Conservation (phyloP, 2,113 vertebrate genomes). For the Enhydra lutris region DNA sequence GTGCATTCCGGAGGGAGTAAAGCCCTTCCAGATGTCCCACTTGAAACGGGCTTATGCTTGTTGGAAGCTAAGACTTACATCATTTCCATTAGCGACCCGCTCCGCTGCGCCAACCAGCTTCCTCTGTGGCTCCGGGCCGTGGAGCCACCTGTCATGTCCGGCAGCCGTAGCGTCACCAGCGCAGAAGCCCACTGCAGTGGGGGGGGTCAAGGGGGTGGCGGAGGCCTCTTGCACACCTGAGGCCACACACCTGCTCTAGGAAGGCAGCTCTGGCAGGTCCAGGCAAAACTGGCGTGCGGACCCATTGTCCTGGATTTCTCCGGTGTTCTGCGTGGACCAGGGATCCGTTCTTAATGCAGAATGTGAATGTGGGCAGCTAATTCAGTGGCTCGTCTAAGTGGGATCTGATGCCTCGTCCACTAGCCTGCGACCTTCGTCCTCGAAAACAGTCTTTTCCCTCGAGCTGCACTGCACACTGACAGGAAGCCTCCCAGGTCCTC, state of each 20-base stretch:
- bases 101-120: background rate
- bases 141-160: background rate
- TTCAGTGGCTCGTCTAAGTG: background rate
- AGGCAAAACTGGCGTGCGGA: too few relatives aligned
- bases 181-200: too few relatives aligned
- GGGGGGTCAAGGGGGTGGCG: too few relatives aligned
- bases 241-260: accelerated
- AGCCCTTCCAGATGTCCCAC: background rate
- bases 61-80: background rate
- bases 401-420: background rate
- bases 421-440: background rate
- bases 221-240: too few relatives aligned
- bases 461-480: background rate
- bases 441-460: background rate
- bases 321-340: background rate
- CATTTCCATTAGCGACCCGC: background rate
- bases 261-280: background rate
- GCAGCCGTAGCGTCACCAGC: background rate
- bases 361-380: background rate
- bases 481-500: background rate
- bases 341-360: background rate
- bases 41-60: background rate
- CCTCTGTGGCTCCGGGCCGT: background rate
- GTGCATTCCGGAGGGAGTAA: background rate
- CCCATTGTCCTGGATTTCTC: background rate